phyloP scores from a whole-genome alignment of 2,113 vertebrate species.

The Scortum barcoo region DNA sequence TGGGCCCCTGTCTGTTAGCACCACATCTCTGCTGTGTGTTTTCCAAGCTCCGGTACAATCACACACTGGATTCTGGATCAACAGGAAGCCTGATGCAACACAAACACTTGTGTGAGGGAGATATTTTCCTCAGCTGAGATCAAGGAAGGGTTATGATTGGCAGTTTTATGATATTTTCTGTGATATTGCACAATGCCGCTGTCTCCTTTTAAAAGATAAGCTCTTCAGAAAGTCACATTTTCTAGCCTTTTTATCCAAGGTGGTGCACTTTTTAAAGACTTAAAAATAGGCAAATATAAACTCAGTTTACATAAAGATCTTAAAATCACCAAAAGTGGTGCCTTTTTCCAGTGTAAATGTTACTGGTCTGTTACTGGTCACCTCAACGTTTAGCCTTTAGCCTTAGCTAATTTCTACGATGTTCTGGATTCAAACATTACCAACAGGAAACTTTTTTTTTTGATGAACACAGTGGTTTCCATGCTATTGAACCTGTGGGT shows the following conservation, averaged over 20 bases:
- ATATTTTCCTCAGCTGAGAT: constrained; percentile 13
- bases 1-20: constrained; percentile 55
- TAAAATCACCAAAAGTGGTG: not conserved
- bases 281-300: not conserved
- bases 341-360: constrained; percentile 12
- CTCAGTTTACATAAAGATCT: not conserved
- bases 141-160: not conserved
- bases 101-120: constrained; percentile 29
- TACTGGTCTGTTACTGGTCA: constrained; percentile 27
- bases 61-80: constrained; percentile 51
- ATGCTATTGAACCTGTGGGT: too few relatives aligned
- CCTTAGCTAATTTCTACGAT: not conserved
- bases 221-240: not conserved
- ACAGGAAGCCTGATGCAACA: constrained; percentile 44
- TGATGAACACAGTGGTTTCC: not conserved
- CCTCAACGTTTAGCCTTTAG: constrained; percentile 45
- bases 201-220: not conserved
- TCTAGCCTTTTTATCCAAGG: not conserved
- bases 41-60: constrained; percentile 55
- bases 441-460: not conserved
- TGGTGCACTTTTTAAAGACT: not conserved
- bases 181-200: not conserved
- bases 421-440: not conserved
- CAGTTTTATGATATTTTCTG: not conserved
- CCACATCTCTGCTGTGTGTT: constrained; percentile 55